Base-by-base conservation (phyloP, 2,888 invertebrate species). In the Mesorhabditis sp. region DNA sequence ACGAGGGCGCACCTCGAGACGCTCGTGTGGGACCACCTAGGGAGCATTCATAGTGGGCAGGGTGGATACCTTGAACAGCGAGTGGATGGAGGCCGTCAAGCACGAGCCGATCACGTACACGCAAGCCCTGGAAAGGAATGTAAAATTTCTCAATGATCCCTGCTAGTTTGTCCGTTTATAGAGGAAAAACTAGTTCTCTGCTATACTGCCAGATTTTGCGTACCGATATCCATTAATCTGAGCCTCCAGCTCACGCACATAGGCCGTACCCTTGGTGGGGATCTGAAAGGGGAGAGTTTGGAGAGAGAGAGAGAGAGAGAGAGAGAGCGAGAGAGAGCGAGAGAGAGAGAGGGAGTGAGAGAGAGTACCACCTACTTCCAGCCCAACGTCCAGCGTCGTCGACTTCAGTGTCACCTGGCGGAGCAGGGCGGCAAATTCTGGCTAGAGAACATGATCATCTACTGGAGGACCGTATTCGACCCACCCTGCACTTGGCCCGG, bases 61-160 rank as follows among this genome's bases (percentile, higher is more conserved):
- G 28, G 28, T 28, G 28, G 28, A 28, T 28, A 28, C 28, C 28
- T 28, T 10, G n/a, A 50, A n/a, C 58, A 50, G n/a, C 58, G 58
- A 50, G 58, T 50, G 58, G 58, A 50, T 50, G 10, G 58, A 13
- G 10, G 58, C 58, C 58, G n/a, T n/a, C 7, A 50, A 50, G n/a
- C 58, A 50, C 7, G 58, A 50, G n/a, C 58, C 58, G 58, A 50
- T 50, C 58, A 50, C 58, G n/a, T 50, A 50, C 10, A 50, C 58
- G 58, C 58, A 50, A 50, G 58, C 58, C n/a, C 58, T 50, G n/a
- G n/a, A 50, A n/a, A 50, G 7, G 7, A 50, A 50, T 10, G 7
- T 50, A 10, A 50, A 50, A 50, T 10, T 13, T 2, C n/a, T 50
- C 58, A 28, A 28, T 28, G 28, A 28, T 28, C 28, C 1, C 28